Conservation (phyloP, 1,140 invertebrate genomes). For the Parapsyche elsis region DNA sequence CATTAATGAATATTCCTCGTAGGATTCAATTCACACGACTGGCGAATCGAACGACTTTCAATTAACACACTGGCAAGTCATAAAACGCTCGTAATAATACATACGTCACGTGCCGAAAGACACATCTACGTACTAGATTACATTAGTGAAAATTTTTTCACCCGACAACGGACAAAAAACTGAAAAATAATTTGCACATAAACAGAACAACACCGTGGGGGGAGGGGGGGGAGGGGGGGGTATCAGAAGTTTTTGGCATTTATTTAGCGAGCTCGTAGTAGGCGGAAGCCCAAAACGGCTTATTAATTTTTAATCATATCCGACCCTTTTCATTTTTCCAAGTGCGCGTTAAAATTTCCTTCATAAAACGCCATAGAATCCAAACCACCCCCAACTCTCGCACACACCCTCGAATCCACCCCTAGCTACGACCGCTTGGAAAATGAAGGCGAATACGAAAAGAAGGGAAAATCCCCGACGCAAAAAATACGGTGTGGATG, state of each 20-base stretch:
- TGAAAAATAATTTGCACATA: conserved; percentile 14
- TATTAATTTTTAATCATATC: conserved; percentile 57
- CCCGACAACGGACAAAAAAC: not conserved
- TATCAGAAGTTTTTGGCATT: conserved; percentile 41
- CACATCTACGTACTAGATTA: not conserved
- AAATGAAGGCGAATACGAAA: not conserved
- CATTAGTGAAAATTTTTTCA: not conserved
- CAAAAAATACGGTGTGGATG: conserved; percentile 30
- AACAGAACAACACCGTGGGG: not conserved
- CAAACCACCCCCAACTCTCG: not conserved
- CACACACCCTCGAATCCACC: not conserved
- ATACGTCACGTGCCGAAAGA: not conserved
- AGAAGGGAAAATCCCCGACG: conserved; percentile 22
- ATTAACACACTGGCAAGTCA: not conserved
- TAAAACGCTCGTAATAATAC: not conserved
- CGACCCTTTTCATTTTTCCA: conserved; percentile 55
- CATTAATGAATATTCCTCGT: too few relatives aligned
- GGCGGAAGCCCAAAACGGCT: conserved; percentile 49
- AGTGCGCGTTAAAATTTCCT: conserved; percentile 51
- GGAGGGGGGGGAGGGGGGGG: not conserved
- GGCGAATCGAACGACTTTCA: not conserved
- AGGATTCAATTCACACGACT: not conserved
- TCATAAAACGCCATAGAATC: conserved; percentile 42
- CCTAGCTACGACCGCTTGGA: not conserved
- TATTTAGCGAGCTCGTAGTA: conserved; percentile 40